These are phyloP conservation scores for Latrodectus geometricus DNA, from an alignment of 1,140 invertebrate species.

Conservation along the genomic window DNA sequence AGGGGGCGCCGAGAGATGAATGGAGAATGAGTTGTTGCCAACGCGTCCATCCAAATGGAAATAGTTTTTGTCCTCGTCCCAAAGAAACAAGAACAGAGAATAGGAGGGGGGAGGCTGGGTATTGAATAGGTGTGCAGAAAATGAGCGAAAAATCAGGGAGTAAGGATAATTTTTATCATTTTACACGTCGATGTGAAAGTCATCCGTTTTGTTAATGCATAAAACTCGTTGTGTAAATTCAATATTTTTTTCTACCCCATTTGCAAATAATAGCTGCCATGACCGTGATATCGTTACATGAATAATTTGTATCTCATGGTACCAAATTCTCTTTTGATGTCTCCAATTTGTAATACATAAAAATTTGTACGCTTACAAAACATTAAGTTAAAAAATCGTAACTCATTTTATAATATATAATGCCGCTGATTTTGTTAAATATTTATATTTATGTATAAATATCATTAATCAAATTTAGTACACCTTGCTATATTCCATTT, in stretches of 20 bases:
- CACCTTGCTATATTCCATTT: too few relatives aligned
- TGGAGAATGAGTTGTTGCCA: conserved; percentile 52
- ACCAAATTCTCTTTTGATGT: too few relatives aligned
- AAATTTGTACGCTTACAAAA: too few relatives aligned
- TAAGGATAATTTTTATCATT: conserved; percentile 40
- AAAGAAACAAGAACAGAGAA: not conserved
- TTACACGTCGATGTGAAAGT: conserved; percentile 27
- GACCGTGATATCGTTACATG: too few relatives aligned
- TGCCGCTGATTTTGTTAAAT: too few relatives aligned
- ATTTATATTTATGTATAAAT: too few relatives aligned
- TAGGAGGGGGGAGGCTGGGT: not conserved
- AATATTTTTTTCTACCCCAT: conserved; percentile 1
- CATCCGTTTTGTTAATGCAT: conserved; percentile 1
- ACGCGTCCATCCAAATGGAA: conserved; percentile 45
- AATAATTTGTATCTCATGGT: too few relatives aligned
- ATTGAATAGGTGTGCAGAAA: conserved; percentile 6
- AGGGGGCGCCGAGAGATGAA: conserved; percentile 43
- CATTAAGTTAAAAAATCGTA: too few relatives aligned
- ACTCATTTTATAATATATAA: too few relatives aligned
- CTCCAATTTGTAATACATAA: too few relatives aligned
- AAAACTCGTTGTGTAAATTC: conserved; percentile 11
- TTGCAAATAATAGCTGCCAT: too few relatives aligned
- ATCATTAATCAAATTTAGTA: too few relatives aligned
- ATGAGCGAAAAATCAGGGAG: conserved; percentile 48
- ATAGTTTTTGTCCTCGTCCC: conserved; percentile 36